phyloP scores from a whole-genome alignment of 2,888 invertebrate species.

The Drosophila nigricruria region DNA sequence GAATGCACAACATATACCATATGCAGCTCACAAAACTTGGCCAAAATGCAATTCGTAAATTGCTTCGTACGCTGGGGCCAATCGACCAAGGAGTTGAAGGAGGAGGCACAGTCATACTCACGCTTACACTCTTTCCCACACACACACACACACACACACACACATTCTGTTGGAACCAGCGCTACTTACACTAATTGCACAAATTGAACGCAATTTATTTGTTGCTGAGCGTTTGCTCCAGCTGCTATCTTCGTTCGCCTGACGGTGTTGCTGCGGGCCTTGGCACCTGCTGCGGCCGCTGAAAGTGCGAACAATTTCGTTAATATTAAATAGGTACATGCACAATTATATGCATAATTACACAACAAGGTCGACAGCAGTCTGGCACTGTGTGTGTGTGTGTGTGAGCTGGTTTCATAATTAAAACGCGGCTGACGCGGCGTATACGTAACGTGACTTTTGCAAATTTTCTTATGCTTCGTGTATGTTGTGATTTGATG shows the following conservation, averaged over 20 bases:
- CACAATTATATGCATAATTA: slow-evolving; percentile 79
- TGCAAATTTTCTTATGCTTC: slow-evolving; percentile 8
- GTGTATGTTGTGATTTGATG: slow-evolving; percentile 38
- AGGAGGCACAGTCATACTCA: slow-evolving; percentile 1
- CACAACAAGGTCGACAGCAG: slow-evolving; percentile 42
- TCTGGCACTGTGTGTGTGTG: slow-evolving; percentile 14
- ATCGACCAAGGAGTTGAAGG: slow-evolving; percentile 19
- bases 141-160: not conserved
- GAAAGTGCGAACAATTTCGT: slow-evolving; percentile 69
- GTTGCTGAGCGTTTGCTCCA: slow-evolving; percentile 20
- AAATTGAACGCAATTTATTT: slow-evolving; percentile 77
- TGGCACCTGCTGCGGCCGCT: slow-evolving; percentile 48
- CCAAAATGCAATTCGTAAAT: slow-evolving; percentile 60
- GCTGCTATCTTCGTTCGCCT: slow-evolving; percentile 22
- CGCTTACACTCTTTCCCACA: not conserved
- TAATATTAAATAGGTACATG: slow-evolving; percentile 68
- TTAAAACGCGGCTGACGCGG: slow-evolving; percentile 54
- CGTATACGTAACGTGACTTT: slow-evolving; percentile 67
- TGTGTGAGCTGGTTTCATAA: slow-evolving; percentile 43
- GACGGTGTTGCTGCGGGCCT: not conserved
- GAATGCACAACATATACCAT: slow-evolving; percentile 8
- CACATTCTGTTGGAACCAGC: slow-evolving; percentile 8
- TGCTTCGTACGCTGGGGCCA: slow-evolving; percentile 33
- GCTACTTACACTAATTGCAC: slow-evolving; percentile 71
- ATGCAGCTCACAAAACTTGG: slow-evolving; percentile 14